A percentile compares a stretch with the other conserved stretches of the same genome.
These are phyloP conservation scores for Trypoxylus dichotomus DNA, from an alignment of 1,140 invertebrate genomes.

Conservation along the genomic window DNA sequence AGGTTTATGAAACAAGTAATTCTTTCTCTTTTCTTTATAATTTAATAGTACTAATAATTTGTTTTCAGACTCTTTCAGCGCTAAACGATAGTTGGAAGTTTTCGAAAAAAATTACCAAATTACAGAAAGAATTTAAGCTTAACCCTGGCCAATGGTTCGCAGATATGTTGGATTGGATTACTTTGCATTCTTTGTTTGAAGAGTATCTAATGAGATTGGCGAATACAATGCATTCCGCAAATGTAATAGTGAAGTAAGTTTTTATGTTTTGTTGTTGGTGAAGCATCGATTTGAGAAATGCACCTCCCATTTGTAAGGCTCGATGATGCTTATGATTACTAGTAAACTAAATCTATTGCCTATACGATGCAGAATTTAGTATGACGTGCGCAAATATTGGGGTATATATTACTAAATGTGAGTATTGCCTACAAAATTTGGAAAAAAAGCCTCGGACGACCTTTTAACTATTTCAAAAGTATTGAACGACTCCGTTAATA, in stretches of 20 bases:
- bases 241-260: background rate
- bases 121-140: conserved; percentile 37
- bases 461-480: too few species aligned
- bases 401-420: too few species aligned
- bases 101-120: conserved; percentile 19
- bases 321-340: too few species aligned
- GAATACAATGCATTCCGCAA: background rate
- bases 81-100: conserved; percentile 32
- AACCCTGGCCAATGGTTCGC: conserved; percentile 46
- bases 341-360: too few species aligned
- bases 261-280: background rate
- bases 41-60: background rate
- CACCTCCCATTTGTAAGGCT: too few species aligned
- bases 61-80: conserved; percentile 33
- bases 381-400: too few species aligned
- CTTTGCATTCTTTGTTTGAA: conserved; percentile 33
- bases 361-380: too few species aligned
- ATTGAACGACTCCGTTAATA: too few species aligned
- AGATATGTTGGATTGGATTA: conserved; percentile 43
- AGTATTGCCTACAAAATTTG: too few species aligned
- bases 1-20: conserved; percentile 50
- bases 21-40: background rate
- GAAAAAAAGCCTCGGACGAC: too few species aligned
- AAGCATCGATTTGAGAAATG: too few species aligned
- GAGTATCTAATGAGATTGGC: conserved; percentile 30